phyloP scores from a whole-genome alignment of 2,113 vertebrate genomes.

The Candoia aspera region DNA sequence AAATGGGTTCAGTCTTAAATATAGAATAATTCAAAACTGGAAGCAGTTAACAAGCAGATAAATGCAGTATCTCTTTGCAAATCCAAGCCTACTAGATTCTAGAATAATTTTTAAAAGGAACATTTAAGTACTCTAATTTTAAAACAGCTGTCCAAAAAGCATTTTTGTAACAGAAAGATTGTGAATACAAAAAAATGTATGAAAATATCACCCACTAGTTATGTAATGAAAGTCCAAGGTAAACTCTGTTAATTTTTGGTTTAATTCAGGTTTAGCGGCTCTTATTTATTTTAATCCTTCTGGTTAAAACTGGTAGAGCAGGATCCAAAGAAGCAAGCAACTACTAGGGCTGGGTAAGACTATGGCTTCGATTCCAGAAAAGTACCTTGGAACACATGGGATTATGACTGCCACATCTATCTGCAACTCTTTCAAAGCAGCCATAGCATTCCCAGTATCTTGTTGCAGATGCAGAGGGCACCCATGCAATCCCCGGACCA shows the following conservation, averaged over 20 bases:
- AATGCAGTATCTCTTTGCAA: constrained; percentile 23
- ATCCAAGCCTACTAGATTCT: constrained; percentile 25
- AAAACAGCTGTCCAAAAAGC: neutral
- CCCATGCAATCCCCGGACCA: neutral
- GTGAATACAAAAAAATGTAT: constrained; percentile 8
- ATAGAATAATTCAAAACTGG: neutral
- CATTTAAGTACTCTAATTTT: constrained; percentile 37
- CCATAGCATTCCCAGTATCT: neutral
- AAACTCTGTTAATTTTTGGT: neutral
- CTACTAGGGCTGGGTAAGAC: neutral
- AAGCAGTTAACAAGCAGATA: neutral
- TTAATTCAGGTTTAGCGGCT: constrained; percentile 33
- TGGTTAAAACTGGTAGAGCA: neutral
- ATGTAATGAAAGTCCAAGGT: neutral
- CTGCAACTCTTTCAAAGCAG: neutral
- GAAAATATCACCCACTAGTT: constrained; percentile 27
- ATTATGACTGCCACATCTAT: neutral
- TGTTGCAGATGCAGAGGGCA: neutral
- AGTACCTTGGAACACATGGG: neutral
- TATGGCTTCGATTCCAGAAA: neutral
- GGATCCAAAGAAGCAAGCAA: neutral
- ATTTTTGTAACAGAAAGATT: constrained; percentile 2
- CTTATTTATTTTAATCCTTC: neutral
- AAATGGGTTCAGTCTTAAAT: neutral
- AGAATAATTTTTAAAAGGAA: constrained; percentile 42